Evolutionary conservation across 2,113 vertebrate genomes (phyloP), one percentile per base, ranked within the genome.

Genomic region (Dermatemys mawii): DNA sequence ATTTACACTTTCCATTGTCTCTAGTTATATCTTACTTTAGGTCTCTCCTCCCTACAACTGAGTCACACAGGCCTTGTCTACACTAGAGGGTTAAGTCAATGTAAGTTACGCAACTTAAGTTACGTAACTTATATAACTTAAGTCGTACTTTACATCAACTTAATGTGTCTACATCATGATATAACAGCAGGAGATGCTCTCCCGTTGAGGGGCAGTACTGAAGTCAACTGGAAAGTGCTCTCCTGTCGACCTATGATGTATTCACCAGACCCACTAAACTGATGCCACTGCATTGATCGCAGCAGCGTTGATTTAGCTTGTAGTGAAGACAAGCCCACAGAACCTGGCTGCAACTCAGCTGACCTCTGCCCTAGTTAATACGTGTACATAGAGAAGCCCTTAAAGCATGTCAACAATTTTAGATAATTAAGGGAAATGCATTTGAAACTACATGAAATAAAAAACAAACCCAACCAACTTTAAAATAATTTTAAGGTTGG

Each of bases 381-480:
- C 81, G 86, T 0, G 5, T 63, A 91, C 80, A 0, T 78, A 87
- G 86, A 0, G 0, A 92, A 49, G 27, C 88, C 86, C 94, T 78
- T 54, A 87, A 78, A 1, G 21, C 19, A 2, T 76, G 60, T 12
- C 1, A 0, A 76, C 22, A n/a, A 44, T 84, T 92, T 90, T 76
- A 92, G 91, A 85, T 95, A 94, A 70, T 92, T 90, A 93, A 96
- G 93, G 93, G 94, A 97, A 90, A 93, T 75, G 80, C 90, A 93
- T 87, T 85, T 86, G 84, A 83, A 93, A 85, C 51, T 13, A 38
- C 83, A 50, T 82, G 24, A 76, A 89, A 92, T 78, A 84, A 89
- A 92, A 78, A 70, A 88, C 93, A 83, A 44, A 79, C 8, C 44
- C 78, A 19, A 79, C 19, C 63, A 67, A 70, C 19, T n/a, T 70